Percentiles rank a stretch among this genome's conserved stretches.
Conservation (phyloP, 92 coral and sea anemone genomes). For the Umimayanthus chanpuru region DNA sequence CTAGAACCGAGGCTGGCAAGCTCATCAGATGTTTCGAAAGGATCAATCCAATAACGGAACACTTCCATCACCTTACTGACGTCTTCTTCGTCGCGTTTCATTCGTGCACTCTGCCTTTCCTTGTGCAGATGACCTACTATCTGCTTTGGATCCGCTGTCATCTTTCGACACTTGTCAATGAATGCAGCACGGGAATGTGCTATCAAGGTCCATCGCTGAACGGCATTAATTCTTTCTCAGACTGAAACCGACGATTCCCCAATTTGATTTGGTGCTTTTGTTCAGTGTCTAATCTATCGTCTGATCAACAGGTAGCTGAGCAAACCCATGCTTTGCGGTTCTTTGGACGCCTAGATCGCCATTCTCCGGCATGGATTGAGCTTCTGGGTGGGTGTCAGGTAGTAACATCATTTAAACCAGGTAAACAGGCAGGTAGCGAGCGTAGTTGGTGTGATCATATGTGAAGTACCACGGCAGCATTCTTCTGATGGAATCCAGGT, state of each 20-base stretch:
- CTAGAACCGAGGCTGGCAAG: constrained; percentile 64
- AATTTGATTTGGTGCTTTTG: constrained; percentile 66
- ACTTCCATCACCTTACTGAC: constrained; percentile 63
- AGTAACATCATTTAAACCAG: constrained; percentile 54
- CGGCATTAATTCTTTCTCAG: constrained; percentile 62
- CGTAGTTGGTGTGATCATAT: constrained; percentile 54
- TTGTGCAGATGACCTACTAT: constrained; percentile 48
- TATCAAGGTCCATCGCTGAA: constrained; percentile 69
- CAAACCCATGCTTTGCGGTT: constrained; percentile 55
- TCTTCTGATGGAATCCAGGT: constrained; percentile 36
- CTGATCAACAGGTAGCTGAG: constrained; percentile 67
- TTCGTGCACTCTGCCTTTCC: constrained; percentile 54
- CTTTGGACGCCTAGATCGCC: constrained; percentile 70
- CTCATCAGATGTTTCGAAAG: constrained; percentile 64
- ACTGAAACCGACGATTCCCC: constrained; percentile 69
- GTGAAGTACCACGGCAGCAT: constrained; percentile 55
- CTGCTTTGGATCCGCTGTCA: constrained; percentile 36
- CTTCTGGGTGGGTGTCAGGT: constrained; percentile 68
- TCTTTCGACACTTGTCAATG: constrained; percentile 60
- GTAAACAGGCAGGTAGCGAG: constrained; percentile 62
- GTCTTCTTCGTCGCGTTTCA: constrained; percentile 64
- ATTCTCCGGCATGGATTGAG: constrained; percentile 52
- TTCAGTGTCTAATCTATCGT: constrained; percentile 73
- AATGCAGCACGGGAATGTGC: constrained; percentile 69
- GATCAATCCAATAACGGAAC: constrained; percentile 63